Base-by-base conservation (phyloP, 2,888 invertebrate species). In the Sinohyriopsis cumingii region DNA sequence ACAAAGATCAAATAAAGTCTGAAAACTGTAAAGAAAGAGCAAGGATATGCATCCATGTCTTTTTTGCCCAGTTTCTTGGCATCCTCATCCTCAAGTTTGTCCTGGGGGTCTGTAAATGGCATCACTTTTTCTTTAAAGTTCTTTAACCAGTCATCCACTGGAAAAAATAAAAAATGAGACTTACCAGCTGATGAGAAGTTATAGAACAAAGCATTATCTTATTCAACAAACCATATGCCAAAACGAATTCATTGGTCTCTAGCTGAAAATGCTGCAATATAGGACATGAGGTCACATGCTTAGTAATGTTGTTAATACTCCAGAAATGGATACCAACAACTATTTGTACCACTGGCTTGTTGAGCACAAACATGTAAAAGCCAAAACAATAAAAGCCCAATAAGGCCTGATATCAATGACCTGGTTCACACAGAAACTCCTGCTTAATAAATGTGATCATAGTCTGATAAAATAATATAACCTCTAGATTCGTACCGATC, bases 51-150 rank as follows among this genome's bases (percentile, higher is more conserved):
- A 78, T 94, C 92, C 1, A 93, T 91, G 84, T 93, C 93, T 91
- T 97, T 96, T 69, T 94, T 93, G 7, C 97, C 97, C 66, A 98
- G 92, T 87, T 95, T 95, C 24, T 93, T 93, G 68, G 95, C 92
- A 77, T 97, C 96, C 28, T 95, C 94, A 24, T 94, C 93, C 19
- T 93, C 91, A 5, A 96, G 83, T 73, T 90, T 91, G 0, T 93
- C 93, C 12, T 93, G 93, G 67, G 95, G 95, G 78, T 96, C 94
- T 54, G 98, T 91, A 87, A 98, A 97, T 22, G 95, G 94, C 18
- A 95, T 93, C 93, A 99, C 95, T 91, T 98, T 98, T n/a, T 92
- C 92, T 90, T 98, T 98, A 88, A 98, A 96, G 67, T 93, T 92
- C 72, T 83, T 84, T 57, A 90, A 89, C 86, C 91, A 92, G 53